phyloP scores from a whole-genome alignment of 1,140 invertebrate species.

The Brachionus calyciflorus region DNA sequence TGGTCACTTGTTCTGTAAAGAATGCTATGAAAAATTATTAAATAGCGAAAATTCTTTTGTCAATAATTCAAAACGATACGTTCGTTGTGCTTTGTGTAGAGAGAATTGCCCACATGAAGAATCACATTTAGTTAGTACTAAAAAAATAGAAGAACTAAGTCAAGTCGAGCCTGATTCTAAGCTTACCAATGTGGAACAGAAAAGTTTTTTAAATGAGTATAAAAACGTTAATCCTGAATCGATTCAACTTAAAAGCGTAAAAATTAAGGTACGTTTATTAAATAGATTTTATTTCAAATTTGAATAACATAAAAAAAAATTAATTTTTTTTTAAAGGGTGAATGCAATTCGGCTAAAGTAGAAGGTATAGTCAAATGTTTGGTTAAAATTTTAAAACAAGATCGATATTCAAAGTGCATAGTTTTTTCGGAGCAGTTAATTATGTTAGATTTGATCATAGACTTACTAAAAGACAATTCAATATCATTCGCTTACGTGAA shows the following conservation, averaged over 20 bases:
- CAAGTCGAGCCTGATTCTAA: no score
- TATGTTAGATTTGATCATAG: conserved; percentile 24
- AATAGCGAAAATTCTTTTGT: conserved; percentile 53
- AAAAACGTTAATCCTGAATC: not conserved
- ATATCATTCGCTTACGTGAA: not conserved
- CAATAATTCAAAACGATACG: conserved; percentile 49
- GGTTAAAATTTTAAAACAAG: conserved; percentile 63
- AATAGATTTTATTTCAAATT: not conserved
- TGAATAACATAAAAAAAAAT: not conserved
- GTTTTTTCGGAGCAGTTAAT: conserved; percentile 66
- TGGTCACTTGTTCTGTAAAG: conserved; percentile 69
- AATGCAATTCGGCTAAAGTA: conserved; percentile 70
- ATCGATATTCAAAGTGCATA: conserved; percentile 68
- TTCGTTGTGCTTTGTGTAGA: conserved; percentile 70
- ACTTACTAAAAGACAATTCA: not conserved
- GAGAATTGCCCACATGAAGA: conserved; percentile 62
- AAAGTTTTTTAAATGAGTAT: conserved; percentile 47
- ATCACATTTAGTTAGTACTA: conserved; percentile 66
- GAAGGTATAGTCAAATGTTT: conserved; percentile 67
- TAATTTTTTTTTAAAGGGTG: conserved; percentile 57
- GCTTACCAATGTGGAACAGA: conserved; percentile 50
- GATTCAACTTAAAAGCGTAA: conserved; percentile 3
- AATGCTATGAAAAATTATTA: conserved; percentile 64
- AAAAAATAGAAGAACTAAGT: conserved; percentile 48
- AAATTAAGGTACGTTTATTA: not conserved